These are phyloP conservation scores for Stegastes partitus DNA, from an alignment of 2,113 vertebrate species.

Conservation along the genomic window DNA sequence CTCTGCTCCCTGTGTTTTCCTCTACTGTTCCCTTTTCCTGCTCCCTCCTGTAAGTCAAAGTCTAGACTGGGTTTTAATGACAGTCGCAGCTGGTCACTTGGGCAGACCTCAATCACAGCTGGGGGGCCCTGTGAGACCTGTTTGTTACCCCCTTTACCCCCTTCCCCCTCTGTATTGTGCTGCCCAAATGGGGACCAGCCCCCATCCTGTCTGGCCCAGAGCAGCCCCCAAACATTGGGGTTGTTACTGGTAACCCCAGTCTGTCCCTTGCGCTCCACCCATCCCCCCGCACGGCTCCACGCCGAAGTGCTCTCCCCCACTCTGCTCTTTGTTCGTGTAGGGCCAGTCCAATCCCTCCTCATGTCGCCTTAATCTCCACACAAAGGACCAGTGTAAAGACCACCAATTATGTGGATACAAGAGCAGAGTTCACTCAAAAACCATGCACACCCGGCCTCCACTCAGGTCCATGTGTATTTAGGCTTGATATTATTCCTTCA, in stretches of 20 bases:
- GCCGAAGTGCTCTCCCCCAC: constrained; percentile 57
- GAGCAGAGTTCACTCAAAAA: constrained; percentile 74
- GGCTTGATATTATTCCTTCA: constrained; percentile 38
- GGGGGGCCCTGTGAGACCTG: constrained; percentile 55
- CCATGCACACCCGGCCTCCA: constrained; percentile 27
- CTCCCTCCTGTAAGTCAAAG: constrained; percentile 79
- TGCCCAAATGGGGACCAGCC: constrained; percentile 52
- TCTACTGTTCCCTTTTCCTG: constrained; percentile 57
- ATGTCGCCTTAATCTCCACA: constrained; percentile 86
- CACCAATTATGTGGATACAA: constrained; percentile 82
- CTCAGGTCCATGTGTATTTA: constrained; percentile 44
- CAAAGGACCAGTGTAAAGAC: constrained; percentile 87
- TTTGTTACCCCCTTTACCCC: constrained; percentile 22
- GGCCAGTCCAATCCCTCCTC: constrained; percentile 82
- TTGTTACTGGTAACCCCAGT: constrained; percentile 63
- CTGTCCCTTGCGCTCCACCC: constrained; percentile 49
- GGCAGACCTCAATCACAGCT: constrained; percentile 68
- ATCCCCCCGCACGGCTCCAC: constrained; percentile 57
- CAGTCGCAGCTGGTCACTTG: constrained; percentile 79
- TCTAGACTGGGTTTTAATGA: constrained; percentile 87
- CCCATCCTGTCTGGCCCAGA: constrained; percentile 71
- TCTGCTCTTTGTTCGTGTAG: constrained; percentile 80
- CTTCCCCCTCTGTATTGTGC: constrained; percentile 59
- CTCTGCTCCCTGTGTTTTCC: constrained; percentile 56
- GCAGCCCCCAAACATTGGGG: constrained; percentile 60